These are phyloP conservation scores for Melitaea athalia DNA, from an alignment of 2,888 invertebrate species.

Conservation along the genomic window DNA sequence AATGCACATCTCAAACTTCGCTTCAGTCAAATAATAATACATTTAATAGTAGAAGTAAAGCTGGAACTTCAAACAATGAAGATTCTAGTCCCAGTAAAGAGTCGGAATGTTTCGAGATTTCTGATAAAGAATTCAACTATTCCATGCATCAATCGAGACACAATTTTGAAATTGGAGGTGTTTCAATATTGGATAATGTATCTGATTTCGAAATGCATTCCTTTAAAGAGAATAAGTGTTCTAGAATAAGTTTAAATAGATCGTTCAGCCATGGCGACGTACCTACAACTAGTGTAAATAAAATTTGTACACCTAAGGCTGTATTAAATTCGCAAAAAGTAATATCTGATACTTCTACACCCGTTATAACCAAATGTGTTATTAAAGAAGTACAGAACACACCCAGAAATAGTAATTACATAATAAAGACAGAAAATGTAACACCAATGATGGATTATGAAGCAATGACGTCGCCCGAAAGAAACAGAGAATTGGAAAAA, in stretches of 20 bases:
- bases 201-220: conserved; percentile 34
- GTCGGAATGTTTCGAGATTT: conserved; percentile 65
- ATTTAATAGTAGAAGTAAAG: conserved; percentile 1
- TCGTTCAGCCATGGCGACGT: conserved; percentile 47
- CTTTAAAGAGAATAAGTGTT: background rate
- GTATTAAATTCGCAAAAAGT: conserved; percentile 13
- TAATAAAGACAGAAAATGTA: conserved; percentile 80
- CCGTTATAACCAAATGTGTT: conserved; percentile 33
- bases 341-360: conserved; percentile 37
- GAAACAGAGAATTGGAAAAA: conserved; percentile 82
- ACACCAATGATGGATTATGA: conserved; percentile 83
- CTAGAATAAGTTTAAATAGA: conserved; percentile 18
- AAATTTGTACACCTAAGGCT: conserved; percentile 17
- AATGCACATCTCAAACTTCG: conserved; percentile 11
- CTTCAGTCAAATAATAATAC: conserved; percentile 9
- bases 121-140: conserved; percentile 85
- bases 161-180: conserved; percentile 53
- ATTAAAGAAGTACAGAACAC: conserved; percentile 50
- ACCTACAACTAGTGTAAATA: conserved; percentile 48
- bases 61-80: conserved; percentile 20
- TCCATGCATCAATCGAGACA: conserved; percentile 72
- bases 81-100: conserved; percentile 50
- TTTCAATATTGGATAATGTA: conserved; percentile 52
- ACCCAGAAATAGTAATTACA: conserved; percentile 67
- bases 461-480: conserved; percentile 80